Percentiles rank a stretch among this genome's conserved stretches.
phyloP scores from a whole-genome alignment of 2,888 invertebrate genomes.

The Chouioia cunea region DNA sequence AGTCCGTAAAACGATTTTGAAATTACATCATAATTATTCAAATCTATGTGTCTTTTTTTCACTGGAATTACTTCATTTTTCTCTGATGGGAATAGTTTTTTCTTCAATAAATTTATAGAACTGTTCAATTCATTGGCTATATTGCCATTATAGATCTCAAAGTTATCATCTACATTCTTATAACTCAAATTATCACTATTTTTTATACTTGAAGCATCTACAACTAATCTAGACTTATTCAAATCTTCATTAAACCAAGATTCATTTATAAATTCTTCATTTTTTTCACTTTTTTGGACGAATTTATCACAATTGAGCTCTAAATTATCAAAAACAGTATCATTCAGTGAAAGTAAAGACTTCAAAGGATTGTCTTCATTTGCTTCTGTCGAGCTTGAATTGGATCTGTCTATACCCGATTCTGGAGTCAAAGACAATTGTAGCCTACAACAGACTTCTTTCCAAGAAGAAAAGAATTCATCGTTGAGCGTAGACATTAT shows the following conservation, averaged over 20 bases:
- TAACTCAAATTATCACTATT: not conserved
- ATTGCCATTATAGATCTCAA: slow-evolving; percentile 19
- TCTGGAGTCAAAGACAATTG: slow-evolving; percentile 23
- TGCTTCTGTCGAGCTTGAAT: not conserved
- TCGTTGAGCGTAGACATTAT: slow-evolving; percentile 21
- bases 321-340: slow-evolving; percentile 34
- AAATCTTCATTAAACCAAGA: slow-evolving; percentile 13
- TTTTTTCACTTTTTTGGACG: not conserved
- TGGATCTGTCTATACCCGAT: not conserved
- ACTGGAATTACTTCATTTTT: not conserved
- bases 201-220: slow-evolving; percentile 13
- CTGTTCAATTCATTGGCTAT: slow-evolving; percentile 28
- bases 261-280: not conserved
- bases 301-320: slow-evolving; percentile 6
- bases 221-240: slow-evolving; percentile 24
- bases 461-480: not conserved
- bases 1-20: slow-evolving; percentile 81
- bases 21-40: slow-evolving; percentile 3
- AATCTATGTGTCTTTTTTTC: slow-evolving; percentile 24
- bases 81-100: slow-evolving; percentile 21
- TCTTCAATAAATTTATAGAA: slow-evolving; percentile 42
- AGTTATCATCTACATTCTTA: not conserved
- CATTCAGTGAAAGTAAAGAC: slow-evolving; percentile 30
- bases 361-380: slow-evolving; percentile 4
- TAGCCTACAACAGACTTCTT: not conserved